phyloP scores from a whole-genome alignment of 2,888 invertebrate genomes.

The Dione vanillae region DNA sequence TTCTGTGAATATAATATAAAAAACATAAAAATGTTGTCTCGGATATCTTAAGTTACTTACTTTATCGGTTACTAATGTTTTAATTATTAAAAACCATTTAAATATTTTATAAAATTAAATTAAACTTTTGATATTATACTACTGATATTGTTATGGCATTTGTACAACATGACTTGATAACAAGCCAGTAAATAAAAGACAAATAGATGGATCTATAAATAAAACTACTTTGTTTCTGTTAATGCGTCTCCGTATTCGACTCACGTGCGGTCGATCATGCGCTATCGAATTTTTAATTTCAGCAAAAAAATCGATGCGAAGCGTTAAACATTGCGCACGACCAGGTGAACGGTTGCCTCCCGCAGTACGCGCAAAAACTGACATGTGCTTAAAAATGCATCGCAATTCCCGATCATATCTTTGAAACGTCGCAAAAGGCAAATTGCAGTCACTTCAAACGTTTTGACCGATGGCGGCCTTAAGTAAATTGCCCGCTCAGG shows the following conservation, averaged over 20 bases:
- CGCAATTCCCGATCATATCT: constrained; percentile 79
- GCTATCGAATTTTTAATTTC: constrained; percentile 76
- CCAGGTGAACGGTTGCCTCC: constrained; percentile 78
- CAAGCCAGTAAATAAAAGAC: constrained; percentile 36
- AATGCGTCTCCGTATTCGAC: constrained; percentile 53
- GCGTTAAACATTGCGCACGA: constrained; percentile 68
- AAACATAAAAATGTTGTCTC: background rate
- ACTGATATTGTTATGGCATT: background rate
- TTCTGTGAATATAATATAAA: background rate
- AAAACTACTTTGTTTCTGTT: constrained; percentile 37
- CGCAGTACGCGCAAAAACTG: constrained; percentile 67
- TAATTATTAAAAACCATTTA: background rate
- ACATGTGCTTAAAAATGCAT: constrained; percentile 72
- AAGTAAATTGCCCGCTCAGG: constrained; percentile 70
- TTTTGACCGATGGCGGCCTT: constrained; percentile 49
- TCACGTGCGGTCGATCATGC: constrained; percentile 66
- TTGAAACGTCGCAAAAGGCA: constrained; percentile 77
- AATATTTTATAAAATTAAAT: background rate
- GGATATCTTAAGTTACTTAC: background rate
- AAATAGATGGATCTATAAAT: constrained; percentile 41
- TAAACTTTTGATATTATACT: background rate
- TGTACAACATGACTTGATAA: constrained; percentile 27
- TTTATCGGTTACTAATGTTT: background rate
- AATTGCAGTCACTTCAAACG: constrained; percentile 80
- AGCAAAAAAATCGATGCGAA: constrained; percentile 62